Evolutionary conservation across 2,888 invertebrate genomes (phyloP), one percentile per base, ranked within the genome.

Genomic region (Sarcophaga subvicina): DNA sequence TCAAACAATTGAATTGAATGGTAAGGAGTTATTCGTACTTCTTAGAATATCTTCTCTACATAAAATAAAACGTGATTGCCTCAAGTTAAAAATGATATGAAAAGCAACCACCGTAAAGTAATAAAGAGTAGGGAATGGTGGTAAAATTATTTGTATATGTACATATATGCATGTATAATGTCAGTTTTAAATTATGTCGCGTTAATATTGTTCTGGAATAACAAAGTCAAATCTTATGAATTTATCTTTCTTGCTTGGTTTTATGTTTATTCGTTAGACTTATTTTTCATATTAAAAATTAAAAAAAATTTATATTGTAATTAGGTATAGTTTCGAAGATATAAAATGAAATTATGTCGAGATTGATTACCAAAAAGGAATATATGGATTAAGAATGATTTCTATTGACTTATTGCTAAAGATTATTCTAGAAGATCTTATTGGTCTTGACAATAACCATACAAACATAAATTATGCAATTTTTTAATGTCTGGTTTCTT

Each of bases 11-110:
- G 17, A 69, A 62, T 37, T 37, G 37, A 37, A 37, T 37, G 37
- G 37, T 37, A 37, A 37, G 8, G 37, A 37, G 54, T 49, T 20
- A n/a, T 60, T n/a, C 14, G 25, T 8, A 47, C 14, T 71, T 62
- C 63, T 64, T 59, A 80, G 37, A 37, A 37, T 37, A 37, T 37
- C 37, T 37, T 37, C 63, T 59, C 75, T 79, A 59, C 75, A 64
- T 49, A 75, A 63, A n/a, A 47, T 14, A 71, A 62, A 67, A 73
- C 66, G 66, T 70, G 70, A 49, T 76, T 75, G 71, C 49, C 75
- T 84, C 60, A 80, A 67, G 27, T 60, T 70, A 66, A 62, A 71
- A 75, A 63, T 17, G 25, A 12, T 22, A 37, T 59, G 12, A 67
- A 20, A 12, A 37, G 47, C 12, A 76, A 54, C 54, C 76, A 27